Percentiles rank a stretch among this genome's conserved stretches.
phyloP scores from a whole-genome alignment of 2,113 vertebrate genomes.

The Lasiurus borealis region DNA sequence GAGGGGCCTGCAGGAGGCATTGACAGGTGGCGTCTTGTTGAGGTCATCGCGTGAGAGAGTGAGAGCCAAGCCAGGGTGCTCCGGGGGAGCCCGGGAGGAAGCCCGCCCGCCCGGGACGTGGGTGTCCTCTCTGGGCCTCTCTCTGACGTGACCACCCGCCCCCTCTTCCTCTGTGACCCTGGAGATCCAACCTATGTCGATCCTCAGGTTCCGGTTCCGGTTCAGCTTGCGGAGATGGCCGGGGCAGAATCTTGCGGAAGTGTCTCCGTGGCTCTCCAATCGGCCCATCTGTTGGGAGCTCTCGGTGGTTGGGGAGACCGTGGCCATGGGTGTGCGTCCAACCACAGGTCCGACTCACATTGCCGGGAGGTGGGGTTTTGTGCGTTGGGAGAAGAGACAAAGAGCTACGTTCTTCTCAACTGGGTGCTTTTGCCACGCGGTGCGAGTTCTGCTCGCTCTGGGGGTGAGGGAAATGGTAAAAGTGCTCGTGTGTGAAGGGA shows the following conservation, averaged over 20 bases:
- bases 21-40: accelerated
- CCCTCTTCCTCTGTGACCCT: background rate
- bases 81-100: accelerated
- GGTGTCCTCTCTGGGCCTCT: too few relatives aligned
- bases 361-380: background rate
- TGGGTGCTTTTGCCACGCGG: too few relatives aligned
- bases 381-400: background rate
- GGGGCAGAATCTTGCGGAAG: background rate
- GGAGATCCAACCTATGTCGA: background rate
- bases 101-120: too few relatives aligned
- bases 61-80: too few relatives aligned
- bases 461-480: background rate
- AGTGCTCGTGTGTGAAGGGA: background rate
- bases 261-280: background rate
- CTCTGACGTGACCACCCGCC: background rate
- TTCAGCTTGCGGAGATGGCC: background rate
- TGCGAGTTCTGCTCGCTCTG: too few relatives aligned
- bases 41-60: too few relatives aligned
- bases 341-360: accelerated
- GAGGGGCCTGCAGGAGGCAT: accelerated
- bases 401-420: background rate
- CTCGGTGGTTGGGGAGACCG: accelerated
- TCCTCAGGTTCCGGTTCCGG: background rate
- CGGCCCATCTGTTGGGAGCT: accelerated
- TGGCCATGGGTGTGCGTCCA: accelerated